Percentiles rank a stretch among this genome's conserved stretches.
Conservation (phyloP, 2,888 invertebrate genomes). For the Atrina japonica region DNA sequence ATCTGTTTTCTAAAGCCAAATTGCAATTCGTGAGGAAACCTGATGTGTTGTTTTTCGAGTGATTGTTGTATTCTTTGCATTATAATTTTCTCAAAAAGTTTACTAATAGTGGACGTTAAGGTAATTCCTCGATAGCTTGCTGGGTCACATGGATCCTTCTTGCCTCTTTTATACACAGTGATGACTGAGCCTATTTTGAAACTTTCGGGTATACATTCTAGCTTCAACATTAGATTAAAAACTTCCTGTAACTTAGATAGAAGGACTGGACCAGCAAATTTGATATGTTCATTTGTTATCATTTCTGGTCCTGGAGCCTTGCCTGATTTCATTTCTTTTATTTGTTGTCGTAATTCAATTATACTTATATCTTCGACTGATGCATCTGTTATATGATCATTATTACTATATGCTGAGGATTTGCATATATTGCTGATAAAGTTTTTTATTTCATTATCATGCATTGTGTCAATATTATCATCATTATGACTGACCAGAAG, state of each 20-base stretch:
- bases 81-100: slow-evolving; percentile 13
- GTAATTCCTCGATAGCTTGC: slow-evolving; percentile 27
- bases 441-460: not conserved
- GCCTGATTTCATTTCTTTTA: slow-evolving; percentile 1
- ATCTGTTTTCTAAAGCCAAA: slow-evolving; percentile 17
- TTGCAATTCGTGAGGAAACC: slow-evolving; percentile 6
- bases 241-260: not conserved
- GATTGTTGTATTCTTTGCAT: slow-evolving; percentile 4
- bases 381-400: no score
- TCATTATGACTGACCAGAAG: not conserved
- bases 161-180: slow-evolving; percentile 13
- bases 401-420: no score
- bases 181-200: slow-evolving; percentile 12
- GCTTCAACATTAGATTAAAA: slow-evolving; percentile 1
- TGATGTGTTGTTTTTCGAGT: not conserved
- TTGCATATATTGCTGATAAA: no score
- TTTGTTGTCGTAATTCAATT: no score
- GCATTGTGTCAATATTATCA: not conserved
- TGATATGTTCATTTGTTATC: slow-evolving; percentile 16
- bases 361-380: no score
- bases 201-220: slow-evolving; percentile 4
- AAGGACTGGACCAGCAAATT: slow-evolving; percentile 1
- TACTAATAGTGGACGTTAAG: slow-evolving; percentile 19
- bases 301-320: slow-evolving; percentile 29
- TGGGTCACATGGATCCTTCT: slow-evolving; percentile 10